Base-by-base conservation (phyloP, 92 coral and sea anemone genomes). In the Epizoanthus scotinus region DNA sequence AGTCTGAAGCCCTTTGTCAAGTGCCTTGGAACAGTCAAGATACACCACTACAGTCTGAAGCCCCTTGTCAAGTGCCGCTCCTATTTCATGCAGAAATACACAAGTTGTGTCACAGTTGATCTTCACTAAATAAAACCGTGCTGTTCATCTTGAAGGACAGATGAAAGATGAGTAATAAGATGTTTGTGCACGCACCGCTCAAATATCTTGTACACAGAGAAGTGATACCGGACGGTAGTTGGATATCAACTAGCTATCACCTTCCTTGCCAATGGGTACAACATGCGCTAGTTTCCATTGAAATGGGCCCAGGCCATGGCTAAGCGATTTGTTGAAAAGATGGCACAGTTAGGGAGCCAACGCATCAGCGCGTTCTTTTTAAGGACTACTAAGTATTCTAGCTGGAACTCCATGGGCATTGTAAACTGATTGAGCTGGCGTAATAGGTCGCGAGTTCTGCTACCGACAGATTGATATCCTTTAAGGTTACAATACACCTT, bases 281-380 rank as follows among this genome's bases (percentile, higher is more conserved):
- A 62, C 67, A 24, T 15, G 9, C 2, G 31, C 29, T 13, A 62
- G 31, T 24, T 62, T 62, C 8, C 67, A 15, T n/a, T 62, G 67
- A 6, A 17, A 62, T 9, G 4, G 28, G 6, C 4, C 67, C 15
- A n/a, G 8, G 67, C 67, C 28, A 24, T 6, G 31, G 3, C 31
- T 3, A 3, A 15, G 67, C 28, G 67, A 62, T 17, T 62, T 62
- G 15, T 24, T 62, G 31, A n/a, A 62, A 62, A 24, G 28, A 17
- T 62, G 67, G 6, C 31, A 24, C 8, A 62, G 19, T 62, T 10
- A 62, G 67, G 67, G 29, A 22, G 27, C 8, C 8, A 62, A 38
- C 27, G 22, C 67, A 38, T 62, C 27, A 62, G 67, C 15, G 27
- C 67, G 27, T 62, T 62, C 67, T 62, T 62, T 62, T n/a, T n/a